Base-by-base conservation (phyloP, 2,113 vertebrate species). In the Lepus americanus region DNA sequence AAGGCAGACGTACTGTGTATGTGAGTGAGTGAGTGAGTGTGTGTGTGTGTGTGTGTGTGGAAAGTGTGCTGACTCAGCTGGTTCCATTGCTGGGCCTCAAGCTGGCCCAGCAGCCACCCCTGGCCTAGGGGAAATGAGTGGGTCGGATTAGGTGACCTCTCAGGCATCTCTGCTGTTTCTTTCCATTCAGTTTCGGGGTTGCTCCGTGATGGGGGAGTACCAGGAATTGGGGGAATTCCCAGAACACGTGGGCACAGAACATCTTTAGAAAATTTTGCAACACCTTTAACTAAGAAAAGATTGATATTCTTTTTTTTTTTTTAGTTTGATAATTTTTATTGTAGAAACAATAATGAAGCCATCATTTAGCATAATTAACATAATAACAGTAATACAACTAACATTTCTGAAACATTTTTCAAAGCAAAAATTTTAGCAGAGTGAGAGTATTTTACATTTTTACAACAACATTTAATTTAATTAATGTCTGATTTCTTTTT, bases 91-190 rank as follows among this genome's bases (percentile, higher is more conserved):
- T 64, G 78, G 84, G 84, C n/a, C 53, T 77, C 31, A 0, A 9
- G 49, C 49, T 3, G 49, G 81, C 63, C 55, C 51, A 13, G 49
- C 19, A 55, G 77, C n/a, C 49, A 78, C 93, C 51, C 87, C n/a
- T 70, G 66, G 51, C 69, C 0, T 39, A 76, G 77, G 86, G 92
- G 81, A 96, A 95, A 63, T 90, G 94, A 96, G 94, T 97, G 69
- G 92, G 95, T 67, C 79, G 87, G 77, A 53, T 80, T 27, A 72
- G 87, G 29, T 96, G 92, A 97, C 95, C 96, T 97, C 97, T 97
- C 9, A 61, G 36, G 63, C 78, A 39, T 84, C 49, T 81, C 39
- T 23, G 64, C 31, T 73, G 19, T 95, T 93, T 95, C 85, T 92
- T 93, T 96, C 92, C 94, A 44, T 73, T 74, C 55, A 31, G 1